These are phyloP conservation scores for Luperina testacea DNA, from an alignment of 2,888 invertebrate genomes.

Conservation along the genomic window DNA sequence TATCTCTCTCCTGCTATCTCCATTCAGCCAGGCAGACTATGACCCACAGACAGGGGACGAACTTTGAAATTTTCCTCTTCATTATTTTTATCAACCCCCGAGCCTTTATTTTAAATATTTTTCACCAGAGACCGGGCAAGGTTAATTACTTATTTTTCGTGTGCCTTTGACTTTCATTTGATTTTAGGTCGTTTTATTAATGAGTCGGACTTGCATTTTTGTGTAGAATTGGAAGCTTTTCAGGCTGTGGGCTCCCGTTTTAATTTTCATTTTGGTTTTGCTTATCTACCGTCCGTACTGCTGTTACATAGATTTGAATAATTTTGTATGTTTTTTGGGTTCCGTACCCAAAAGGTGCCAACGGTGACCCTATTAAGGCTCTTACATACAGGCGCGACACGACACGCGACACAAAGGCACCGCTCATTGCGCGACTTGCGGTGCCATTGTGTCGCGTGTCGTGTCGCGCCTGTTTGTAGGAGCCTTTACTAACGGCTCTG, in stretches of 20 bases:
- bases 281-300: slow-evolving; percentile 21
- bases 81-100: slow-evolving; percentile 63
- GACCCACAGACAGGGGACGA: slow-evolving; percentile 42
- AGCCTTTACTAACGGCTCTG: no score
- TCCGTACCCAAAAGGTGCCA: not conserved
- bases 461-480: no score
- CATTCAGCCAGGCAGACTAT: slow-evolving; percentile 48
- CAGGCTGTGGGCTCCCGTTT: not conserved
- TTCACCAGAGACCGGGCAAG: slow-evolving; percentile 5
- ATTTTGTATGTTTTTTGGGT: not conserved
- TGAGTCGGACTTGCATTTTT: slow-evolving; percentile 48
- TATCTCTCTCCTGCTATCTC: slow-evolving; percentile 53
- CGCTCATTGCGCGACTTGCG: no score
- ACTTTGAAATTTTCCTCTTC: slow-evolving; percentile 61
- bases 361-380: not conserved
- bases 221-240: slow-evolving; percentile 12
- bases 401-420: no score
- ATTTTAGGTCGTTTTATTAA: slow-evolving; percentile 47
- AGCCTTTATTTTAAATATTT: slow-evolving; percentile 47
- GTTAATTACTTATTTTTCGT: slow-evolving; percentile 46
- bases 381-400: no score
- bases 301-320: slow-evolving; percentile 25
- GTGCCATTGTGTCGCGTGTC: no score
- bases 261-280: slow-evolving; percentile 4
- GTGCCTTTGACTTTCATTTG: slow-evolving; percentile 26